Evolutionary conservation across 2,888 invertebrate species (phyloP).

Genomic region (Gymnosoma rotundatum): DNA sequence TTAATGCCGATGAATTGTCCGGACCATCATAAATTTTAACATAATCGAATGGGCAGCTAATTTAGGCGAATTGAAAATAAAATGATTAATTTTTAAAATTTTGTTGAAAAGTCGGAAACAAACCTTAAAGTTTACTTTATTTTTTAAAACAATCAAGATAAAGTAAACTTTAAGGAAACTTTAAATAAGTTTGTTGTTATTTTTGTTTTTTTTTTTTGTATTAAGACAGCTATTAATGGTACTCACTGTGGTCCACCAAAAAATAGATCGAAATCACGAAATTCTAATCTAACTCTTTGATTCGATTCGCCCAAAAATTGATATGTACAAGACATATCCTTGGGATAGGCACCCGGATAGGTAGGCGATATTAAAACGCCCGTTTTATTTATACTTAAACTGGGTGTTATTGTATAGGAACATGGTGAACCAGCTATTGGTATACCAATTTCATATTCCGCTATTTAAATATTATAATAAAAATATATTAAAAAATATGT

Average conservation of each 20-base stretch:
- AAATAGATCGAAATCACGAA: slow-evolving; percentile 98
- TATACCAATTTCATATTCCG: slow-evolving; percentile 95
- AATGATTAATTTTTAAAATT: slow-evolving; percentile 15
- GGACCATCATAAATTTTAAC: slow-evolving; percentile 98
- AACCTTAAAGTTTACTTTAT: slow-evolving; percentile 58
- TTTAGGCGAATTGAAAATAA: slow-evolving; percentile 43
- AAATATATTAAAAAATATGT: slow-evolving; percentile 25
- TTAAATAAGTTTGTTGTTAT: background rate
- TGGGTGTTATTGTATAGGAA: slow-evolving; percentile 91
- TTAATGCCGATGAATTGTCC: slow-evolving; percentile 93
- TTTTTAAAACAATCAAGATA: background rate
- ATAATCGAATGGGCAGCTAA: slow-evolving; percentile 98
- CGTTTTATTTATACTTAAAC: slow-evolving; percentile 85
- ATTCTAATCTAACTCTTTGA: slow-evolving; percentile 96
- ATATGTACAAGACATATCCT: slow-evolving; percentile 96
- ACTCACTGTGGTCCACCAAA: slow-evolving; percentile 99
- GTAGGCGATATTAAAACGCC: slow-evolving; percentile 97
- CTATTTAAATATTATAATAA: slow-evolving; percentile 82
- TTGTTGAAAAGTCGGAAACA: background rate
- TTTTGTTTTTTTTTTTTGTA: slow-evolving; percentile 6
- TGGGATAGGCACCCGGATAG: slow-evolving; percentile 99
- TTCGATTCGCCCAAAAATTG: slow-evolving; percentile 94
- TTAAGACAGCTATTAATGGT: slow-evolving; percentile 75
- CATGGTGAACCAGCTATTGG: slow-evolving; percentile 93
- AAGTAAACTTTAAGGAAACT: slow-evolving; percentile 61